Evolutionary conservation across 2,888 invertebrate species (phyloP).

Genomic region (Conops quadrifasciatus): DNA sequence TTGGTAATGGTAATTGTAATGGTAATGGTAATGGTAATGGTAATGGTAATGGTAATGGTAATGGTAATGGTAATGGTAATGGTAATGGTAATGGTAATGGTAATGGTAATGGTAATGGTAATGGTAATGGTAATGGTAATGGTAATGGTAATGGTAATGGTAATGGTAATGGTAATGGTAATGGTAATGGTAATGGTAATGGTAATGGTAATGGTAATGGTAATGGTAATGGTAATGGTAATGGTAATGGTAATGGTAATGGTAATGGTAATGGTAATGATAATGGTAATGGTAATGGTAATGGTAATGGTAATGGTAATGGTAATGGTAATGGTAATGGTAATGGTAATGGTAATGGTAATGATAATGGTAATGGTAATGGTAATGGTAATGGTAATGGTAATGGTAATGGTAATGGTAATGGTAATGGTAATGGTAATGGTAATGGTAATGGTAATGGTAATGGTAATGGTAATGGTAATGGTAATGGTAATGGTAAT

Average conservation of each 20-base stretch:
- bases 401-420: constrained; percentile 29
- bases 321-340: constrained; percentile 26
- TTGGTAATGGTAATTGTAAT: neutral
- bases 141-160: constrained; percentile 25
- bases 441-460: constrained; percentile 29
- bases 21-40: constrained; percentile 20
- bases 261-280: constrained; percentile 20
- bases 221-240: constrained; percentile 16
- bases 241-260: constrained; percentile 19
- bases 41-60: constrained; percentile 30
- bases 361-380: constrained; percentile 29
- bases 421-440: constrained; percentile 30
- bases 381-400: constrained; percentile 29
- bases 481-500: constrained; percentile 26
- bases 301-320: constrained; percentile 27
- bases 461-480: constrained; percentile 25
- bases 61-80: constrained; percentile 17
- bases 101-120: constrained; percentile 15
- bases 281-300: constrained; percentile 25
- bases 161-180: constrained; percentile 26
- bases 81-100: neutral
- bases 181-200: constrained; percentile 26
- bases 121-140: constrained; percentile 26
- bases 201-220: constrained; percentile 27
- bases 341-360: constrained; percentile 28